Base-by-base conservation (phyloP, 2,113 vertebrate genomes). In the Gracilinanus agilis region DNA sequence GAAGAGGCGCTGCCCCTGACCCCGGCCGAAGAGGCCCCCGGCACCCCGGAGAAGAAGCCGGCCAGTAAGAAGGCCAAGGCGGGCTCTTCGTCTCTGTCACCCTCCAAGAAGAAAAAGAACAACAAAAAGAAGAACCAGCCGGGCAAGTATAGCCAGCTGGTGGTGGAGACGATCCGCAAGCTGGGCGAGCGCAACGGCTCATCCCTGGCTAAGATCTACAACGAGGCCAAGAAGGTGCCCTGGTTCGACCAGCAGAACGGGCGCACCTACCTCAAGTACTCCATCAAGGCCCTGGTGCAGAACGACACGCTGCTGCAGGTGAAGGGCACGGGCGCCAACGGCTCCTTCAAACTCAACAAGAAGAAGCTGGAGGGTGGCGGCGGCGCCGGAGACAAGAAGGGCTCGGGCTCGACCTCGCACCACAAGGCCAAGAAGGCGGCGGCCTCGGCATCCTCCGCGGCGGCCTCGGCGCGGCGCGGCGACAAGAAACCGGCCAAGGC, bases 241-340 rank as follows among this genome's bases (percentile, higher is more conserved):
- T 99, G 99, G 99, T 99, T 99, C 96, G 99, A 99, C 96, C 99
- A 99, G 98, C 99, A 99, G 97, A 99, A 99, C 92, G 99, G 99
- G 9, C 99, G 99, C 96, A 99, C 98, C 96, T 99, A 99, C 96
- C 97, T 99, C 94, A 99, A 99, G 44, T 99, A 99, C 95, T 99
- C 99, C 12, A 98, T 99, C 94, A 99, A 99, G 96, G 99, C 99
- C 13, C 97, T 99, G 97, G 99, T 99, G 97, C 98, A 99, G 96
- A 99, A 99, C 97, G 99, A 99, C 95, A 99, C 99, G 1, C 98
- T 99, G 56, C 98, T 99, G 53, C 99, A 99, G 97, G 99, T 99
- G 96, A 99, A 99, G 98, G 99, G 99, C 92, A 98, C 98, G 16
- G 99, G 99, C 24, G 99, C 99, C 93, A 99, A 99, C 95, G 99